phyloP scores from a whole-genome alignment of 2,113 vertebrate species.

The Muntiacus reevesi region DNA sequence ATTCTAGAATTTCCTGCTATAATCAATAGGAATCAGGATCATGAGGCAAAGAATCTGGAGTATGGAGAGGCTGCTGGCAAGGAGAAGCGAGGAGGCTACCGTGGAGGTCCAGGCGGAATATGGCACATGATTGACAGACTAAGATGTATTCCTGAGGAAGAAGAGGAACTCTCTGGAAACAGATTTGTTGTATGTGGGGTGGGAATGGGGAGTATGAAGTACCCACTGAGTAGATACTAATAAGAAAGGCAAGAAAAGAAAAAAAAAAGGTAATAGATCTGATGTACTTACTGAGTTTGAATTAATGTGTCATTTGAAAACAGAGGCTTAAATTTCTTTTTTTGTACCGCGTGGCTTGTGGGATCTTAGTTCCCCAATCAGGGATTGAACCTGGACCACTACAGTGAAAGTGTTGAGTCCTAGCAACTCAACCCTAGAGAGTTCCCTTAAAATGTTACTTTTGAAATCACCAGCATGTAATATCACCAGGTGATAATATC shows the following conservation, averaged over 20 bases:
- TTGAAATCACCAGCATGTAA: not conserved
- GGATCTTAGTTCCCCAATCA: not conserved
- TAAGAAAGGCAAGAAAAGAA: not conserved
- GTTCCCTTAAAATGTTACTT: conserved; percentile 13
- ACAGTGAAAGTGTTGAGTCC: not conserved
- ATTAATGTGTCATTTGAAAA: not conserved
- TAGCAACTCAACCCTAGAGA: not conserved
- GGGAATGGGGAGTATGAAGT: not conserved
- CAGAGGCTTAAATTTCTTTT: not conserved
- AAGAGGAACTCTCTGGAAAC: not conserved
- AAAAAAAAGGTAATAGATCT: not conserved
- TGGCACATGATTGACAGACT: not conserved
- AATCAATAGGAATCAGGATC: not conserved
- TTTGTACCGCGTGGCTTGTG: not conserved
- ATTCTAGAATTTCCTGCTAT: not conserved
- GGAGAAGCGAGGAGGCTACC: not conserved
- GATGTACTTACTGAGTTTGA: not conserved
- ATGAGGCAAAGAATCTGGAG: not conserved
- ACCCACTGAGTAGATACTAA: not conserved
- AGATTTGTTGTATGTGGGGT: not conserved
- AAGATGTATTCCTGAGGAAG: not conserved
- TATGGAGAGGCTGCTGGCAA: not conserved
- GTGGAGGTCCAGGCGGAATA: not conserved
- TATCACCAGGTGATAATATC: not conserved
- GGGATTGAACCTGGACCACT: not conserved